Base-by-base conservation (phyloP, 2,888 invertebrate species). In the Synanthedon formicaeformis region DNA sequence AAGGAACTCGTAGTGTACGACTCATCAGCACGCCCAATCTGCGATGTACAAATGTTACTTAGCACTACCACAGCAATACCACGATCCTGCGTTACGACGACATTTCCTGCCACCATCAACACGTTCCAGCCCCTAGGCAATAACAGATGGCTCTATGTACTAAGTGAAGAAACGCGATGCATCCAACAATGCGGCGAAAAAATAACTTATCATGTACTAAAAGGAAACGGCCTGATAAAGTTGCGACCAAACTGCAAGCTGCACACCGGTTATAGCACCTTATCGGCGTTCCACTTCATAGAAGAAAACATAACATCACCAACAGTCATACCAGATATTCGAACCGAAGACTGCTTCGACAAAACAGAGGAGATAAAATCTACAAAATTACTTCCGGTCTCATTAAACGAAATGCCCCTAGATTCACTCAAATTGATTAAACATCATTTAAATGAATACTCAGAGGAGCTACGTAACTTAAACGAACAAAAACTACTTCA, bases 251-350 rank as follows among this genome's bases (percentile, higher is more conserved):
- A 52, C 8, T 50, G 54, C 13, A 54, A 52, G 34, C 40, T 54
- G 2, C 50, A 54, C n/a, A 52, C 54, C 1, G 53, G 51, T 18
- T 54, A 51, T 10, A 54, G 51, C 16, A 54, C 53, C 3, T 10
- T 54, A 11, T 18, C 53, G 23, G 51, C 53, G 27, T 51, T 41
- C n/a, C 41, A 50, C 27, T 12, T 14, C 0, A 40, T 52, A 2
- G 50, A 45, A 34, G 48, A 54, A 48, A 52, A 52, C 5, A 40
- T 54, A 3, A 40, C 52, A 4, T 54, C 50, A 12, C 54, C 52
- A 14, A 48, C 50, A 34, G 40, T 54, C 12, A 34, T 50, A 3
- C 50, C 54, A 3, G 54, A 54, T 40, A 50, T 54, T 18, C 16
- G 52, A 5, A 52, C 50, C 2, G 48, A 48, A 4, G 48, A 54